These are phyloP conservation scores for Tetrao urogallus DNA, from an alignment of 2,113 vertebrate species.

Conservation along the genomic window DNA sequence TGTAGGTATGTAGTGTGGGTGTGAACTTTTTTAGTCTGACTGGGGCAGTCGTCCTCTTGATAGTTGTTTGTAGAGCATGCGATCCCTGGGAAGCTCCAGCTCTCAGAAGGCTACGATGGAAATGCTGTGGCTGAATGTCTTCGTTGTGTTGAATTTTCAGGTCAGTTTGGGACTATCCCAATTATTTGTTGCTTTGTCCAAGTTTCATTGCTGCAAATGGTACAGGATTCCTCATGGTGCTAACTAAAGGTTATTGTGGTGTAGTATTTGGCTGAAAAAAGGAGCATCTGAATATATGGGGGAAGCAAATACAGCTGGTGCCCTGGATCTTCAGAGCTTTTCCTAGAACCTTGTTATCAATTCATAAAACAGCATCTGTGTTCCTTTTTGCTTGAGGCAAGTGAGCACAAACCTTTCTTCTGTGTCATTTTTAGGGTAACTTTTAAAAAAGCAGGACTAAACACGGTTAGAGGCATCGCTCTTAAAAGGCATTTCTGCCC, in stretches of 20 bases:
- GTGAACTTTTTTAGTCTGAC: background rate
- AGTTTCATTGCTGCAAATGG: background rate
- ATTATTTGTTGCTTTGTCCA: background rate
- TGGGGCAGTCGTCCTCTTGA: background rate
- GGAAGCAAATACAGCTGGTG: background rate
- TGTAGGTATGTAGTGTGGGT: background rate
- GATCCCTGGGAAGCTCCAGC: background rate
- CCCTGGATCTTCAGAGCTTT: background rate
- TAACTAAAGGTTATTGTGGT: background rate
- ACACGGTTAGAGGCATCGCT: background rate
- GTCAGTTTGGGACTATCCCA: rapidly evolving
- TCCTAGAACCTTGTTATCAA: background rate
- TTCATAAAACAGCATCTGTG: too few species aligned
- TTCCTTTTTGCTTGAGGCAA: background rate
- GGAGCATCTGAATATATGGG: background rate
- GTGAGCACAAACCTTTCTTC: background rate
- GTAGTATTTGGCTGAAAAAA: background rate
- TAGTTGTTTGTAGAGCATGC: background rate
- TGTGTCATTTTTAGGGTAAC: background rate
- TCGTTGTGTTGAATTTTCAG: background rate
- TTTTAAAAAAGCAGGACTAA: background rate
- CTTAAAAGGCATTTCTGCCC: background rate
- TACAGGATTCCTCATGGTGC: background rate
- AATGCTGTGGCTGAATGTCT: background rate
- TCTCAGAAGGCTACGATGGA: background rate